Conservation (phyloP, 2,113 vertebrate species). For the Cyphomyrus plagiostoma region DNA sequence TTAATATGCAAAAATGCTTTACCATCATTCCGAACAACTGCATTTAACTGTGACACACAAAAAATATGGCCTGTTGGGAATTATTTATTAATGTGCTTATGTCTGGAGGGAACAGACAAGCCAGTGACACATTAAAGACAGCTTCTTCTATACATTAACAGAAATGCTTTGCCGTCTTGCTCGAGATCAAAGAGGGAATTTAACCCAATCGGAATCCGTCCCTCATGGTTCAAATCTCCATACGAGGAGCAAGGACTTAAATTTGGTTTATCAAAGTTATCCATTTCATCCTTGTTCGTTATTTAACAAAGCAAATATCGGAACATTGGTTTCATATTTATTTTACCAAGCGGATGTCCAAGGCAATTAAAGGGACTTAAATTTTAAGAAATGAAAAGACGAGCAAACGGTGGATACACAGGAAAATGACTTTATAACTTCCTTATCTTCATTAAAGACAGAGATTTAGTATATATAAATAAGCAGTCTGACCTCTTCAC, state of each 20-base stretch:
- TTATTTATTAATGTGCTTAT: neutral
- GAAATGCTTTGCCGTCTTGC: neutral
- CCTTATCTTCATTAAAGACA: neutral
- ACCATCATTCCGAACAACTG: neutral
- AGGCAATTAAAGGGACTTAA: neutral
- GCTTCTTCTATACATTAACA: neutral
- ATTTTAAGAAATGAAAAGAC: neutral
- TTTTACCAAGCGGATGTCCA: neutral
- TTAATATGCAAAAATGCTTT: neutral
- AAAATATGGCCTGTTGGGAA: neutral
- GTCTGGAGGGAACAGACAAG: neutral
- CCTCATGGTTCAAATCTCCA: neutral
- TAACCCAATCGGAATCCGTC: neutral
- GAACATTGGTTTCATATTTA: conserved; percentile 8
- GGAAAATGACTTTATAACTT: neutral
- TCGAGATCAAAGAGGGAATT: neutral
- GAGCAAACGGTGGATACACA: neutral
- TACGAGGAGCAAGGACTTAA: neutral
- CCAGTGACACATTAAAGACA: neutral
- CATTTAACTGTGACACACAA: neutral
- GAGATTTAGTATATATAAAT: neutral
- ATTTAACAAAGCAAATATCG: neutral
- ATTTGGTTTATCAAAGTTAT: neutral
- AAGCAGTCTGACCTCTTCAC: neutral
- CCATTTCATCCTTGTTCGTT: neutral